A percentile compares a stretch with the other conserved stretches of the same genome.
Evolutionary conservation across 2,797 vertebrate species (phyloP).

Genomic region (Chelon auratus): DNA sequence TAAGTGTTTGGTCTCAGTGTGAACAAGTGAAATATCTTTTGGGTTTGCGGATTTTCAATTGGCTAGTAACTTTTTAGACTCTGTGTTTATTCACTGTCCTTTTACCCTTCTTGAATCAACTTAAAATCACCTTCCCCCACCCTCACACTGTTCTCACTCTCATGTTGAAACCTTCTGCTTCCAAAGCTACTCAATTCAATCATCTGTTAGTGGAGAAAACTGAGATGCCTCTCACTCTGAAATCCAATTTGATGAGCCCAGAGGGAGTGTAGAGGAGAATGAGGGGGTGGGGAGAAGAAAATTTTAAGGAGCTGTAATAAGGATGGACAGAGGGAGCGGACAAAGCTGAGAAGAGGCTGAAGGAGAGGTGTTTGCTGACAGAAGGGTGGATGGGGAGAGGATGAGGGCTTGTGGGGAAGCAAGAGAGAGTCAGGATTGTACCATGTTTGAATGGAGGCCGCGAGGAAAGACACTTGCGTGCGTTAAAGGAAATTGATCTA

Average conservation of each 20-base stretch:
- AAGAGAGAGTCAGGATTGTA: constrained; percentile 13
- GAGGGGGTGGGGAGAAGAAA: constrained; percentile 11
- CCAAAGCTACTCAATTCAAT: constrained; percentile 51
- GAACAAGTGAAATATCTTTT: constrained; percentile 8
- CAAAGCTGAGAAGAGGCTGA: constrained; percentile 29
- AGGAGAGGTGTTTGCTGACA: constrained; percentile 15
- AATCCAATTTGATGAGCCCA: constrained; percentile 53
- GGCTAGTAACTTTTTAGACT: background rate
- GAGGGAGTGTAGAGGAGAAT: constrained; percentile 5
- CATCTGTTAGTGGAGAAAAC: constrained; percentile 49
- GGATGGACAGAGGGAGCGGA: constrained; percentile 10
- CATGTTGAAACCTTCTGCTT: constrained; percentile 29
- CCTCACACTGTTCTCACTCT: constrained; percentile 1
- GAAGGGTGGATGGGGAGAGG: constrained; percentile 7
- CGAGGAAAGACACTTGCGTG: background rate
- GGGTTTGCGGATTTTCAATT: background rate
- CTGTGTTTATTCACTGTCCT: constrained; percentile 20
- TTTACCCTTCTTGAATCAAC: constrained; percentile 17
- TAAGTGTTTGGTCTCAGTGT: background rate
- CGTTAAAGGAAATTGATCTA: background rate
- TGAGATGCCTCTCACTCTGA: constrained; percentile 45
- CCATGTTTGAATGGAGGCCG: background rate
- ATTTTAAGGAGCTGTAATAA: constrained; percentile 28
- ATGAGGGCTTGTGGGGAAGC: background rate
- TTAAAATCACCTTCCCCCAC: constrained; percentile 6